These are phyloP conservation scores for Sapayoa aenigma DNA, from an alignment of 2,113 vertebrate genomes.

Conservation along the genomic window DNA sequence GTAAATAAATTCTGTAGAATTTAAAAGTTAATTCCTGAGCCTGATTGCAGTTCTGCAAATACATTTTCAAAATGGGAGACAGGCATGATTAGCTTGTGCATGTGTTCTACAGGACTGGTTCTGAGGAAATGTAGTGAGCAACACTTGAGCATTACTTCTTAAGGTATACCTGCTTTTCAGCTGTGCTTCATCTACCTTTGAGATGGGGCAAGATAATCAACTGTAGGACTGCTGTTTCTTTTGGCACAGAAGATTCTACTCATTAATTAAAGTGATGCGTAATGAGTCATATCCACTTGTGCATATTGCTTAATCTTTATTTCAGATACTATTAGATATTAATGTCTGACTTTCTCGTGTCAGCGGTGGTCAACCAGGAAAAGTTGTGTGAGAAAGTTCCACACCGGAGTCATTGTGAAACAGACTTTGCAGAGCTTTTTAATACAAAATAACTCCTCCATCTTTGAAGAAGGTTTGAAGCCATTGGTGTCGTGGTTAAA, in stretches of 20 bases:
- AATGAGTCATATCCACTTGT: background rate
- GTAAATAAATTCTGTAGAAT: background rate
- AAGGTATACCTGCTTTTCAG: background rate
- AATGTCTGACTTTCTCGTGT: rapidly evolving
- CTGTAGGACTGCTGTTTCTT: background rate
- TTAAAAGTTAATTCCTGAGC: background rate
- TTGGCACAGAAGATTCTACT: background rate
- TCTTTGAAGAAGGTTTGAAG: background rate
- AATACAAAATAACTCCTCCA: background rate
- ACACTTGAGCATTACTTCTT: background rate
- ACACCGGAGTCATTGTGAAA: background rate
- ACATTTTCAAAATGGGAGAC: background rate
- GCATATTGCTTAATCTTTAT: background rate
- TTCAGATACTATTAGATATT: background rate
- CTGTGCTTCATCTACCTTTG: background rate
- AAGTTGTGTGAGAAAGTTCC: background rate
- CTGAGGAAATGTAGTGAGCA: background rate
- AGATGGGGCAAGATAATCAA: background rate
- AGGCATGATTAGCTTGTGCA: background rate
- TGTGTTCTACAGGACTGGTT: background rate
- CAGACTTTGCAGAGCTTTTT: background rate
- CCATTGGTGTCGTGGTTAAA: background rate
- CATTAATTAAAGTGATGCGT: background rate
- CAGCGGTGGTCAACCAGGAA: background rate
- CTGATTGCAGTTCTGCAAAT: background rate